phyloP scores from a whole-genome alignment of 2,888 invertebrate species.

The Chorisops tibialis region DNA sequence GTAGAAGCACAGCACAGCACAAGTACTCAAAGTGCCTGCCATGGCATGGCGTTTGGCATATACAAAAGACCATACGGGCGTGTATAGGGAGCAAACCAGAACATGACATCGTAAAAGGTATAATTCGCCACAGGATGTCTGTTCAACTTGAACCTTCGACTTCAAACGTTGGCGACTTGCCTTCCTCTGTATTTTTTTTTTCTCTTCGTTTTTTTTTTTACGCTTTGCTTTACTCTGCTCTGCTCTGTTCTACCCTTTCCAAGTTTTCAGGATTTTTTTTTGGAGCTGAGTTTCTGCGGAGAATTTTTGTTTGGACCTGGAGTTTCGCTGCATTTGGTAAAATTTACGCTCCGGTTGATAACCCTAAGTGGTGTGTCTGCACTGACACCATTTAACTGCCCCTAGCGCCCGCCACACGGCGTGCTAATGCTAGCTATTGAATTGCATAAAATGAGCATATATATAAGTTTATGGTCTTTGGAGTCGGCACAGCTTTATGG shows the following conservation, averaged over 20 bases:
- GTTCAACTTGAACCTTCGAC: conserved; percentile 42
- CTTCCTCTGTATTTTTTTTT: neutral
- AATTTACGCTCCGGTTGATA: conserved; percentile 22
- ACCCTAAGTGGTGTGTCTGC: conserved; percentile 14
- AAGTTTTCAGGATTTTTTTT: neutral
- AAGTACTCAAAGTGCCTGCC: conserved; percentile 16
- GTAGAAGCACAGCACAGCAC: conserved; percentile 28
- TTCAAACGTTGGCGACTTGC: conserved; percentile 21
- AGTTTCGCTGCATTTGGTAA: conserved; percentile 17
- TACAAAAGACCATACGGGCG: conserved; percentile 37
- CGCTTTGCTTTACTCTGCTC: conserved; percentile 5
- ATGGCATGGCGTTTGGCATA: conserved; percentile 27
- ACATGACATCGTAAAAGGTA: conserved; percentile 41
- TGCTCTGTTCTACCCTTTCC: conserved; percentile 1
- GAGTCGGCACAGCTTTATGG: no score
- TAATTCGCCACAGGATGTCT: conserved; percentile 48
- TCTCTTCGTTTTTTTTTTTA: conserved; percentile 6
- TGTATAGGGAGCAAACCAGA: conserved; percentile 37
- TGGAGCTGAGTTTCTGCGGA: conserved; percentile 6
- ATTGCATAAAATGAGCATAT: no score
- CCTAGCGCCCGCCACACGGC: conserved; percentile 3
- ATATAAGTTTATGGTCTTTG: no score
- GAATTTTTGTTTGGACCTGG: conserved; percentile 13
- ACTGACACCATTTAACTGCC: conserved; percentile 14
- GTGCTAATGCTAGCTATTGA: no score